A percentile compares a stretch with the other conserved stretches of the same genome.
Evolutionary conservation across 2,113 vertebrate genomes (phyloP).

Genomic region (Zingel zingel): DNA sequence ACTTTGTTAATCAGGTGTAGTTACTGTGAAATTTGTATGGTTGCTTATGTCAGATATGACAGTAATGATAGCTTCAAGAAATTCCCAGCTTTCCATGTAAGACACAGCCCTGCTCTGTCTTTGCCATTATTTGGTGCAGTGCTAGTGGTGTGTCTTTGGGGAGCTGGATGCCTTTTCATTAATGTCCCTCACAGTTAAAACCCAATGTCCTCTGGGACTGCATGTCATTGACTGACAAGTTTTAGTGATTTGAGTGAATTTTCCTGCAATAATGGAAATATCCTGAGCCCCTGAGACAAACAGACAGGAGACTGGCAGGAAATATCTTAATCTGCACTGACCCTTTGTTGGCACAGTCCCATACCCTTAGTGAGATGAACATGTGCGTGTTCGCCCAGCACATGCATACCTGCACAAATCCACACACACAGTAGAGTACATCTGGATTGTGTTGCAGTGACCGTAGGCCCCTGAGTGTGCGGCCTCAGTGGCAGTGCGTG

Average conservation of each 20-base stretch:
- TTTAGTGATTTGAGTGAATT: conserved; percentile 79
- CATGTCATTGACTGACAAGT: conserved; percentile 77
- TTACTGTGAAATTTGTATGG: background rate
- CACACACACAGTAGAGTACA: conserved; percentile 72
- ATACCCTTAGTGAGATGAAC: conserved; percentile 62
- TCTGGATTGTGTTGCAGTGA: conserved; percentile 84
- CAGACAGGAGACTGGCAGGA: conserved; percentile 76
- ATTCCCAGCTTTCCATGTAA: conserved; percentile 8
- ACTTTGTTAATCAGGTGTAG: conserved; percentile 2
- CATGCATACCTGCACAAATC: conserved; percentile 49
- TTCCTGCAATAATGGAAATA: conserved; percentile 77
- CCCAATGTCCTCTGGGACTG: conserved; percentile 65
- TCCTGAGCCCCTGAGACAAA: conserved; percentile 69
- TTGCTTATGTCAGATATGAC: conserved; percentile 8
- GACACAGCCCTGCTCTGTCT: conserved; percentile 10
- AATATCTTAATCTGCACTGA: conserved; percentile 81
- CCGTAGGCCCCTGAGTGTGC: conserved; percentile 74
- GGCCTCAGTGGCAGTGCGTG: conserved; percentile 76
- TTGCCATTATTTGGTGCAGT: conserved; percentile 49
- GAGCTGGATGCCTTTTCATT: conserved; percentile 74
- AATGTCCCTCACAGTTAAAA: conserved; percentile 73
- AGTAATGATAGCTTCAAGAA: background rate
- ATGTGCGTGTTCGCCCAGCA: conserved; percentile 24
- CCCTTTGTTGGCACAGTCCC: conserved; percentile 66
- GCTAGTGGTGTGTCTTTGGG: conserved; percentile 50